phyloP scores from a whole-genome alignment of 2,888 invertebrate genomes.

The Microctonus brassicae region DNA sequence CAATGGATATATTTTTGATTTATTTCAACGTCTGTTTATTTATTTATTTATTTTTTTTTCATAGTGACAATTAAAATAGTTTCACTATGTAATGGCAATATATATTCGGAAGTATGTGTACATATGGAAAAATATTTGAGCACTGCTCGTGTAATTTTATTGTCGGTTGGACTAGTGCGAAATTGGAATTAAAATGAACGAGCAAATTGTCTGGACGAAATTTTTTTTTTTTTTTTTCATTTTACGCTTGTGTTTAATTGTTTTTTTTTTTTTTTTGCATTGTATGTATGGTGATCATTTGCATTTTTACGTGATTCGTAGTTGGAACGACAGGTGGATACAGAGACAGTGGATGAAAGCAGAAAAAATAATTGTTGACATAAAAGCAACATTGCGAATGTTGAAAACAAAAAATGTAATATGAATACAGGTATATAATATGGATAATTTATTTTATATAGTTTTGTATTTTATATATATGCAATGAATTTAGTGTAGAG shows the following conservation, averaged over 20 bases:
- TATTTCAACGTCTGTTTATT: neutral
- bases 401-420: too few species aligned
- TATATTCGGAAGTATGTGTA: neutral
- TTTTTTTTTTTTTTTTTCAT: slow-evolving; percentile 15
- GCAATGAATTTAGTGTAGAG: neutral
- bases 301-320: slow-evolving; percentile 35
- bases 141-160: slow-evolving; percentile 18
- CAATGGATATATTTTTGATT: too few species aligned
- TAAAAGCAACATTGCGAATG: neutral
- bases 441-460: too few species aligned
- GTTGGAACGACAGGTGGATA: neutral
- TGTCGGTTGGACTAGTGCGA: slow-evolving; percentile 15
- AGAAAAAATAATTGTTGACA: too few species aligned
- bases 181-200: slow-evolving; percentile 24
- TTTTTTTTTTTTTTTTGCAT: slow-evolving; percentile 15
- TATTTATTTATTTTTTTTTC: neutral
- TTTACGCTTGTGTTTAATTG: too few species aligned
- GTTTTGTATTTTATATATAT: neutral
- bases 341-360: too few species aligned
- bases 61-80: neutral
- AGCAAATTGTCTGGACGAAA: slow-evolving; percentile 14
- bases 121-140: neutral
- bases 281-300: slow-evolving; percentile 27
- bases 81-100: neutral
- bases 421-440: neutral